phyloP scores from a whole-genome alignment of 2,113 vertebrate species.

The Ptilonorhynchus violaceus region DNA sequence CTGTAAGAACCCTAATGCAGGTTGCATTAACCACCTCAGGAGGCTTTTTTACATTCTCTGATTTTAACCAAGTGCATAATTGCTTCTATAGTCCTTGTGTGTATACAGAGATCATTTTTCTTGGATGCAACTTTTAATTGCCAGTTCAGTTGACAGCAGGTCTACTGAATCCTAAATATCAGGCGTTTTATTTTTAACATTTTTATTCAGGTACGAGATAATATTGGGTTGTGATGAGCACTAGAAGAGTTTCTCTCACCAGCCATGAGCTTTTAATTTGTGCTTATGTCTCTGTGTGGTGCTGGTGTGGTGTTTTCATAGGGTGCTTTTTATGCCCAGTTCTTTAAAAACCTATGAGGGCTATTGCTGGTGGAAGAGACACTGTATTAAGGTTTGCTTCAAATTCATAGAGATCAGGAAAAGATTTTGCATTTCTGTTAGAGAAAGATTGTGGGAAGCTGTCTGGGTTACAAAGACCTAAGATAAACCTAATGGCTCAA shows the following conservation, averaged over 20 bases:
- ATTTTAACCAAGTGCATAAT: neutral
- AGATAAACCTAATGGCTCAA: slow-evolving; percentile 5
- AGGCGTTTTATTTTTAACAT: neutral
- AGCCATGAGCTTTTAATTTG: neutral
- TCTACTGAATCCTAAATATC: neutral
- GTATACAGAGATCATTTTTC: neutral
- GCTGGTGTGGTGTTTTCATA: neutral
- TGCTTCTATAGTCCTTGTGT: neutral
- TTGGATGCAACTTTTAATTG: neutral
- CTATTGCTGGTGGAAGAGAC: neutral
- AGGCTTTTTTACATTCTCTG: neutral
- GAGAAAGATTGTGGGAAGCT: neutral
- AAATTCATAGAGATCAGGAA: neutral
- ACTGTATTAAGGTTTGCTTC: neutral
- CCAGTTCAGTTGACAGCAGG: neutral
- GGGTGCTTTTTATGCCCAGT: neutral
- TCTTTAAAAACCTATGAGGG: neutral
- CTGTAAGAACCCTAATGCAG: neutral
- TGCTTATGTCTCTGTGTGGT: neutral
- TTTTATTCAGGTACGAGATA: neutral
- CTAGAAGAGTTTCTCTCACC: neutral
- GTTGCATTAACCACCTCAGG: neutral
- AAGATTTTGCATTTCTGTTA: neutral
- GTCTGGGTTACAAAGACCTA: neutral
- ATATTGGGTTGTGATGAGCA: neutral